A percentile compares a stretch with the other conserved stretches of the same genome.
phyloP scores from a whole-genome alignment of 2,113 vertebrate species.

The Argyrosomus japonicus region DNA sequence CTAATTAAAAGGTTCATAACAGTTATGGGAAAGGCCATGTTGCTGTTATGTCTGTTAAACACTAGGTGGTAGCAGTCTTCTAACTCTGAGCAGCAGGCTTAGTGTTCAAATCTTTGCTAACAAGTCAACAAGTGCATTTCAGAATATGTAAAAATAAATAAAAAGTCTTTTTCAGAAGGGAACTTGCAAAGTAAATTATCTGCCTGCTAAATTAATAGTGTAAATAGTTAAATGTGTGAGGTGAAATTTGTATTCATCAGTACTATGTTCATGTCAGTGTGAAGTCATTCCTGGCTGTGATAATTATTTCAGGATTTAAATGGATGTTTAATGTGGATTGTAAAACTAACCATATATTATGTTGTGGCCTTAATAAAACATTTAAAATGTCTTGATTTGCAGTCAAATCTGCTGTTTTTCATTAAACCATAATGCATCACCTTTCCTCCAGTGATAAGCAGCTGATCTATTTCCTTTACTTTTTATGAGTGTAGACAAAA shows the following conservation, averaged over 20 bases:
- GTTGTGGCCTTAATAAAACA: neutral
- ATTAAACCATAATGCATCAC: neutral
- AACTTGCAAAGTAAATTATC: neutral
- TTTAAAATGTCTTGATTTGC: neutral
- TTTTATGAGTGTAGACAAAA: neutral
- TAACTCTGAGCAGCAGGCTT: neutral
- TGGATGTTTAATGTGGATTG: neutral
- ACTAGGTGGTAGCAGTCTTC: constrained; percentile 55
- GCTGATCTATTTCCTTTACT: neutral
- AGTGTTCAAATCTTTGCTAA: neutral
- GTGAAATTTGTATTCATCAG: neutral
- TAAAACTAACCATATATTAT: neutral
- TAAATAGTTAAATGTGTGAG: neutral
- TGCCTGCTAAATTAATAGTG: neutral
- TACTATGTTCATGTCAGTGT: neutral
- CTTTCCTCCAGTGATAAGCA: neutral
- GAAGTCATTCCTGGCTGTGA: neutral
- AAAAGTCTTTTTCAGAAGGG: neutral
- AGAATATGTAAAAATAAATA: neutral
- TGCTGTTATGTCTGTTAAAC: constrained; percentile 36
- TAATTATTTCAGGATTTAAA: neutral
- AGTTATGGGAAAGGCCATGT: neutral
- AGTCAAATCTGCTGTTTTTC: neutral
- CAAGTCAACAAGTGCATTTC: neutral
- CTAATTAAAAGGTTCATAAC: neutral